These are phyloP conservation scores for Muscina levida DNA, from an alignment of 2,888 invertebrate species.

Conservation along the genomic window DNA sequence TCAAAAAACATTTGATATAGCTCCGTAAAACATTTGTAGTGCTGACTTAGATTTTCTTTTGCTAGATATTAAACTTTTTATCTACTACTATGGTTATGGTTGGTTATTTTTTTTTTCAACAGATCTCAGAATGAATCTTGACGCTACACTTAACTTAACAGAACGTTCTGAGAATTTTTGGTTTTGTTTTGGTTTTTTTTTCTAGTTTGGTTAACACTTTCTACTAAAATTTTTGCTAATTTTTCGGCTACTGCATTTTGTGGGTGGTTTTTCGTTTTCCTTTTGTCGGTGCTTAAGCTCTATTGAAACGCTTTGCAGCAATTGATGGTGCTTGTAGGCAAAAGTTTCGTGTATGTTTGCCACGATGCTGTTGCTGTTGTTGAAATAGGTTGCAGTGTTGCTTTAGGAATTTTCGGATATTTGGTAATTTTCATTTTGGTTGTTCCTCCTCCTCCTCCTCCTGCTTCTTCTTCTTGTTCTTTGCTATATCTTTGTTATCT, in stretches of 20 bases:
- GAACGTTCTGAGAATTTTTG: conserved; percentile 30
- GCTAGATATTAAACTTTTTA: not conserved
- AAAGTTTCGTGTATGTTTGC: not conserved
- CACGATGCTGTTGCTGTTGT: no score
- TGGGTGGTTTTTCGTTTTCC: not conserved
- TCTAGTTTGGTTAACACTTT: conserved; percentile 2
- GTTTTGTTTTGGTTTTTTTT: not conserved
- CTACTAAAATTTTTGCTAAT: not conserved
- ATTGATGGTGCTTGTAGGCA: not conserved
- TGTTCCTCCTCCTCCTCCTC: conserved; percentile 4
- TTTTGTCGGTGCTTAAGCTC: not conserved
- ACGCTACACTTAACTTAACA: not conserved
- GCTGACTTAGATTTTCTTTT: conserved; percentile 17
- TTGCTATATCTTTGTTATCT: conserved; percentile 39
- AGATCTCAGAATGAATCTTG: conserved; percentile 27
- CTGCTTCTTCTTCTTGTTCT: not conserved
- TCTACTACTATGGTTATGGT: conserved; percentile 18
- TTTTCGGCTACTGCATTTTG: not conserved
- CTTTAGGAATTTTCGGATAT: conserved; percentile 30
- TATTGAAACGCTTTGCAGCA: not conserved
- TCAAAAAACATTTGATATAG: conserved; percentile 11
- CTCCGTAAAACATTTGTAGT: conserved; percentile 35
- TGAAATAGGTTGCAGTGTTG: not conserved
- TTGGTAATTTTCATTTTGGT: conserved; percentile 36
- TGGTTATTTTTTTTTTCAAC: not conserved